Evolutionary conservation across 2,888 invertebrate genomes (phyloP).

Genomic region (Microdon myrmicae): DNA sequence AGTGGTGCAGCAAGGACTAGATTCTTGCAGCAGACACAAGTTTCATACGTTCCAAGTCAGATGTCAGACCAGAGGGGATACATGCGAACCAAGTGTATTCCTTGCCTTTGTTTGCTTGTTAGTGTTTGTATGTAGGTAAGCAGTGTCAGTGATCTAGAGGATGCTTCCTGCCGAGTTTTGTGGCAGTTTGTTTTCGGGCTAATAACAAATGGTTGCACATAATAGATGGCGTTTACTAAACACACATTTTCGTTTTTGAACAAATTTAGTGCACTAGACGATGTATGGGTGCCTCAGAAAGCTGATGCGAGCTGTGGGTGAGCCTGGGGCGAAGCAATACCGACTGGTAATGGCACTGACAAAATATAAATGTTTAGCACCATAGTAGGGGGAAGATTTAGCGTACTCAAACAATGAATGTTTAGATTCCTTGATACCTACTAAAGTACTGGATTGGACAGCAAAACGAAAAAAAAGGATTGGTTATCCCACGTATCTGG

Average conservation of each 20-base stretch:
- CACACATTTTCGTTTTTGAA: slow-evolving; percentile 45
- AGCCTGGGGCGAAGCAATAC: neutral
- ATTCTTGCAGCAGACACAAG: slow-evolving; percentile 43
- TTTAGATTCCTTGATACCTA: slow-evolving; percentile 45
- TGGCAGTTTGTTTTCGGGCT: slow-evolving; percentile 51
- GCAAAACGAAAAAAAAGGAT: too few relatives aligned
- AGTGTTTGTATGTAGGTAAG: too few relatives aligned
- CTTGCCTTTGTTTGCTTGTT: slow-evolving; percentile 5
- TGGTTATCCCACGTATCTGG: too few relatives aligned
- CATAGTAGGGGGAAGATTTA: slow-evolving; percentile 36
- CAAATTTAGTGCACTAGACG: slow-evolving; percentile 48
- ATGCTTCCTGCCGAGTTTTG: slow-evolving; percentile 48
- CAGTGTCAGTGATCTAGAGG: slow-evolving; percentile 21
- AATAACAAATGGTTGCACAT: slow-evolving; percentile 52
- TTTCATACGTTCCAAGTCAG: slow-evolving; percentile 52
- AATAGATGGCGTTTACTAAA: slow-evolving; percentile 52
- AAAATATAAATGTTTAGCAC: slow-evolving; percentile 35
- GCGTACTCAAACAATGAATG: slow-evolving; percentile 39
- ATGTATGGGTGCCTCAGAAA: slow-evolving; percentile 23
- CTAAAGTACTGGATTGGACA: too few relatives aligned
- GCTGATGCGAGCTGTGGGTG: neutral
- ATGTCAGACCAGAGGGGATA: slow-evolving; percentile 43
- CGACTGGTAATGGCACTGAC: slow-evolving; percentile 13
- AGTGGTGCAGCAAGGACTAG: slow-evolving; percentile 15
- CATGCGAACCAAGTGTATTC: slow-evolving; percentile 31